Conservation (phyloP, 2,113 vertebrate genomes). For the Verasper variegatus region DNA sequence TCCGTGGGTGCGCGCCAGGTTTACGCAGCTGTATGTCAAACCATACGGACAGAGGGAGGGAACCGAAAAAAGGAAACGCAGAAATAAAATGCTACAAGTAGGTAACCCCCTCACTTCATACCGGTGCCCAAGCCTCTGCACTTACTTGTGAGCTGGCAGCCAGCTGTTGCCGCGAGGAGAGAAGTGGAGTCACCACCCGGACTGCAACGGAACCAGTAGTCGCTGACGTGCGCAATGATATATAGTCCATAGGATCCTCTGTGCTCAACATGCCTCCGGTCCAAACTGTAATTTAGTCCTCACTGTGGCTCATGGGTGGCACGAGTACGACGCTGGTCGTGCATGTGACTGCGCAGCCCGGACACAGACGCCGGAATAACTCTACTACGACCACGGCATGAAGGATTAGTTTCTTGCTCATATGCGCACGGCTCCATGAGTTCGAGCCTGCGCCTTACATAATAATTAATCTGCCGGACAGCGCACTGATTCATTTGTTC, state of each 20-base stretch:
- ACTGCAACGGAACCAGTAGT: slow-evolving; percentile 2
- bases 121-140: not conserved
- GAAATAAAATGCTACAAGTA: not conserved
- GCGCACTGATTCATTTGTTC: slow-evolving; percentile 36
- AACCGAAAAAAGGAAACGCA: not conserved
- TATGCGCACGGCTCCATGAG: slow-evolving; percentile 70
- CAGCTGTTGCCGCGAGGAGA: slow-evolving; percentile 69
- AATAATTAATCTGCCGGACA: slow-evolving; percentile 75
- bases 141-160: slow-evolving; percentile 52
- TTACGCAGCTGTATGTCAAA: slow-evolving; percentile 34
- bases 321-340: slow-evolving; percentile 10
- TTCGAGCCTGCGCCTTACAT: slow-evolving; percentile 74
- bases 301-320: not conserved
- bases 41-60: not conserved
- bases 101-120: slow-evolving; percentile 15
- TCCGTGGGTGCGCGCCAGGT: slow-evolving; percentile 19
- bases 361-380: slow-evolving; percentile 40
- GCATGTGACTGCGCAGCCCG: slow-evolving; percentile 36
- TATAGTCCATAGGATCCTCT: not conserved
- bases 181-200: slow-evolving; percentile 43
- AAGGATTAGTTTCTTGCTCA: slow-evolving; percentile 74
- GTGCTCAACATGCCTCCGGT: not conserved
- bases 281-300: not conserved
- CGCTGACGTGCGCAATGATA: not conserved
- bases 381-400: slow-evolving; percentile 65